These are phyloP conservation scores for Poecilobothrus nobilitatus DNA, from an alignment of 2,888 invertebrate genomes.

Conservation along the genomic window DNA sequence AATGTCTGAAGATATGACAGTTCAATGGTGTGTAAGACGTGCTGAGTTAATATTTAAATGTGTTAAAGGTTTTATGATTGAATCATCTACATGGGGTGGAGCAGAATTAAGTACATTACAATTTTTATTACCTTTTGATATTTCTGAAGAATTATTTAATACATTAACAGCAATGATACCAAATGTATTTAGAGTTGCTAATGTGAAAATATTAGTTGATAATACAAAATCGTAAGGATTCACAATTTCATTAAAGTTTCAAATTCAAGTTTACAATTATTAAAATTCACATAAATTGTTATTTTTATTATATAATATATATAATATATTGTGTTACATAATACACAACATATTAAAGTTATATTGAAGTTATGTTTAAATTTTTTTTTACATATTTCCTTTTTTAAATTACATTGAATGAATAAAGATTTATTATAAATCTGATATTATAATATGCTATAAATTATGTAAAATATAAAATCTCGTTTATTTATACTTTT, in stretches of 20 bases:
- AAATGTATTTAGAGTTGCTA: conserved; percentile 88
- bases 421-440: too few relatives aligned
- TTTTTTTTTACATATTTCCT: too few relatives aligned
- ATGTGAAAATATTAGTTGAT: conserved; percentile 71
- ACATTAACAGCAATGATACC: conserved; percentile 82
- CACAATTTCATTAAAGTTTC: background rate
- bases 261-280: too few relatives aligned
- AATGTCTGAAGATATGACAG: conserved; percentile 94
- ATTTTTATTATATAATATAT: background rate
- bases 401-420: too few relatives aligned
- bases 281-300: too few relatives aligned
- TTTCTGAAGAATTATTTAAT: conserved; percentile 73
- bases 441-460: background rate
- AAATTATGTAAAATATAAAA: too few relatives aligned
- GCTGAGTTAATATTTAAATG: conserved; percentile 98
- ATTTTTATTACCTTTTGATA: conserved; percentile 67
- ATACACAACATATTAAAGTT: background rate
- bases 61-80: conserved; percentile 99
- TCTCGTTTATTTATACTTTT: too few relatives aligned
- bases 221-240: conserved; percentile 30
- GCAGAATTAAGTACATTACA: conserved; percentile 57
- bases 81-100: conserved; percentile 90
- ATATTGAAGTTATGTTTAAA: too few relatives aligned
- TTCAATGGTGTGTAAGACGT: conserved; percentile 90
- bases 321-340: background rate